These are phyloP conservation scores for Uropsilus gracilis DNA, from an alignment of 2,113 vertebrate genomes.

Conservation along the genomic window DNA sequence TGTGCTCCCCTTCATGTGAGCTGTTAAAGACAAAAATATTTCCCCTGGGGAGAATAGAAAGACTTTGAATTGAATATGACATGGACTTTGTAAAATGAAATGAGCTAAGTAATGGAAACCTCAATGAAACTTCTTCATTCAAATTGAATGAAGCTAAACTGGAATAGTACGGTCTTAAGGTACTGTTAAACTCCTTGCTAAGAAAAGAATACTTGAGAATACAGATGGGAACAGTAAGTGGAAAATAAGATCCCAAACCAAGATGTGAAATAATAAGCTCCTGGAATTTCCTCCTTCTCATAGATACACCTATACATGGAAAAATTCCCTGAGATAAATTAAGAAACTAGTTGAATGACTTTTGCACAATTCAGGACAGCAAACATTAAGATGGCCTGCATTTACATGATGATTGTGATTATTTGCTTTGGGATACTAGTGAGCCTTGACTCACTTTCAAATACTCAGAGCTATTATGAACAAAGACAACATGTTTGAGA, in stretches of 20 bases:
- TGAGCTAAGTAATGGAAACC: background rate
- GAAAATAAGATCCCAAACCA: background rate
- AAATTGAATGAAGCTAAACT: background rate
- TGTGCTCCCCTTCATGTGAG: background rate
- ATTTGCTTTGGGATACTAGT: background rate
- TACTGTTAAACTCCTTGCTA: background rate
- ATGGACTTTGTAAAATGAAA: constrained; percentile 15
- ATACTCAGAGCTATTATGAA: background rate
- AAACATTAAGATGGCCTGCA: background rate
- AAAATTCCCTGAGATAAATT: background rate
- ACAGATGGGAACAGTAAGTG: background rate
- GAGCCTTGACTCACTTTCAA: background rate
- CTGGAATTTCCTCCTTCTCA: background rate
- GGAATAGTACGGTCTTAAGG: background rate
- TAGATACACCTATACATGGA: background rate
- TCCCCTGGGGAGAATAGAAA: background rate
- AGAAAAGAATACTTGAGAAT: background rate
- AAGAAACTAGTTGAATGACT: background rate
- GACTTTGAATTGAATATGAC: background rate
- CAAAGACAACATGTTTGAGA: background rate
- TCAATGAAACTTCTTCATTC: background rate
- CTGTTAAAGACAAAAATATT: background rate
- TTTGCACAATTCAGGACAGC: background rate
- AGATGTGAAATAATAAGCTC: background rate
- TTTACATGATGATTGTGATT: background rate